Evolutionary conservation across 2,888 invertebrate species (phyloP).

Genomic region (Cecidostiba fungosa): DNA sequence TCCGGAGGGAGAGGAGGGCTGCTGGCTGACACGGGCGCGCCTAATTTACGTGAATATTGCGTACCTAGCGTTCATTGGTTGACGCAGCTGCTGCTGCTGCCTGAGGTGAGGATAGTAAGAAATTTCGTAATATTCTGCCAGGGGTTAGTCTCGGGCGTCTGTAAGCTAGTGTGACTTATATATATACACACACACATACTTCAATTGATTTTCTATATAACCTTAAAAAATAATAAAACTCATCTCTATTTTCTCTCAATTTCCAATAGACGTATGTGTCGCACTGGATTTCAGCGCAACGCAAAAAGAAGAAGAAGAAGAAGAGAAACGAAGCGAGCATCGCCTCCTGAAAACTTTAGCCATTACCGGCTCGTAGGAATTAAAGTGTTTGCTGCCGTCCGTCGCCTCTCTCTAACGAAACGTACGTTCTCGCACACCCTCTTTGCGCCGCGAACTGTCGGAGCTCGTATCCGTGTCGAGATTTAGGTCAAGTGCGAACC

Average conservation of each 20-base stretch:
- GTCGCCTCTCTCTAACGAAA: neutral
- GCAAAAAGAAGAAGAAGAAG: neutral
- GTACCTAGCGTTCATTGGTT: slow-evolving; percentile 54
- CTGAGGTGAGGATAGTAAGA: neutral
- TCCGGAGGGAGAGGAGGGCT: neutral
- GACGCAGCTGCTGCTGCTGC: slow-evolving; percentile 20
- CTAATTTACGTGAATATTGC: slow-evolving; percentile 61
- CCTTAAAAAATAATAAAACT: no score
- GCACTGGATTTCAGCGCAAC: neutral
- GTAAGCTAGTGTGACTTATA: no score
- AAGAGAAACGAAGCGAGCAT: neutral
- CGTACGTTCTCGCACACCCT: neutral
- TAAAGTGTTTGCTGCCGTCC: neutral
- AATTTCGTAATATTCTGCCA: slow-evolving; percentile 27
- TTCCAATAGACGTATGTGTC: neutral
- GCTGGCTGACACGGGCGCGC: slow-evolving; percentile 46
- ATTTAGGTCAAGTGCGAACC: slow-evolving; percentile 38
- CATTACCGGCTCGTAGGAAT: neutral
- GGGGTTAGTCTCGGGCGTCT: neutral
- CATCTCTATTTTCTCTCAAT: no score
- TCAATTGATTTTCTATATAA: no score
- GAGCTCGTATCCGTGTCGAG: neutral
- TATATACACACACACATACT: neutral
- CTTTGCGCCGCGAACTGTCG: neutral
- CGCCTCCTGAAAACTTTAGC: neutral